Conservation (phyloP, 2,113 vertebrate species). For the Oceanites oceanicus region DNA sequence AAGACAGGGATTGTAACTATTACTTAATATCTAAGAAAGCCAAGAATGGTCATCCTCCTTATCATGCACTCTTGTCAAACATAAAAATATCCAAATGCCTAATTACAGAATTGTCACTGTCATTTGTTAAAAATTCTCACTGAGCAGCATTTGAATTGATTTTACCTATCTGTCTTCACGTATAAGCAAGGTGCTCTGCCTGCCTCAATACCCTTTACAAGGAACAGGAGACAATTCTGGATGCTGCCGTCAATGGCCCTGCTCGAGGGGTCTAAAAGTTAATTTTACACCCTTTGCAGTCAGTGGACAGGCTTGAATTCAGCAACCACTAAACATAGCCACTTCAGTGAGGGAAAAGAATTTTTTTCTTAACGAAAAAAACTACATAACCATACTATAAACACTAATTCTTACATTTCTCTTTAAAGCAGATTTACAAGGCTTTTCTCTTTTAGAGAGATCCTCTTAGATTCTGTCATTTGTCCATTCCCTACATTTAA, state of each 20-base stretch:
- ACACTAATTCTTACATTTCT: background rate
- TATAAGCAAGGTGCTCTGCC: background rate
- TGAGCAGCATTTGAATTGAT: background rate
- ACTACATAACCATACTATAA: background rate
- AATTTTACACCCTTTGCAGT: background rate
- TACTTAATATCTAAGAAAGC: background rate
- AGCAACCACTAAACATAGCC: background rate
- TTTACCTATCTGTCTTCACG: background rate
- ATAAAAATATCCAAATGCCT: background rate
- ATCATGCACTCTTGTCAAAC: background rate
- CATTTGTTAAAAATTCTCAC: background rate
- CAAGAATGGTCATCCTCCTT: background rate
- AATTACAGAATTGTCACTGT: background rate
- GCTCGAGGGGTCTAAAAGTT: background rate
- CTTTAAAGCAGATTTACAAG: background rate
- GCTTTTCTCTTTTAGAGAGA: background rate
- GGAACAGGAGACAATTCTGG: background rate
- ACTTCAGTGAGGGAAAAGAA: background rate
- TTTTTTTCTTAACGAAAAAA: background rate
- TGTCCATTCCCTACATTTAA: background rate
- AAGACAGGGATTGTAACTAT: background rate
- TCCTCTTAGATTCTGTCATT: background rate
- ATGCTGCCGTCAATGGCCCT: background rate
- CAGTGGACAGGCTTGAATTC: background rate
- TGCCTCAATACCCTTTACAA: background rate